Percentiles rank a stretch among this genome's conserved stretches.
Evolutionary conservation across 2,797 vertebrate genomes (phyloP).

Genomic region (Lagodon rhomboides): DNA sequence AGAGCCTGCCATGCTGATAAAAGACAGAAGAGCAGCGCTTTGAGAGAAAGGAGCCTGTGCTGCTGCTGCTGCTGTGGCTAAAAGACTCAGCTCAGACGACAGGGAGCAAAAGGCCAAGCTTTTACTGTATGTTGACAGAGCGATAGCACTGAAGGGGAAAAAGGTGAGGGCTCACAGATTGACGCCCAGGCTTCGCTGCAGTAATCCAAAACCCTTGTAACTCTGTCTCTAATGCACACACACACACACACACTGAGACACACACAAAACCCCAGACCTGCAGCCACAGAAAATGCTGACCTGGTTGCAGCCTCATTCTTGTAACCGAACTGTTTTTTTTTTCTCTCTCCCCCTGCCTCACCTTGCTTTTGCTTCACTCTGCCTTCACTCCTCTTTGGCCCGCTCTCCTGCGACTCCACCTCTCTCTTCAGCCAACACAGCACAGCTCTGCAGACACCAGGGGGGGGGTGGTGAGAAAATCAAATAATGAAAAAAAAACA

Average conservation of each 20-base stretch:
- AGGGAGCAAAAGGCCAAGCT: conserved; percentile 44
- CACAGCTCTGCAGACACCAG: conserved; percentile 41
- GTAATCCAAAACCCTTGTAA: conserved; percentile 61
- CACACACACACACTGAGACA: conserved; percentile 14
- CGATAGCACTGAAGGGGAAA: conserved; percentile 47
- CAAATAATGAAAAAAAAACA: conserved; percentile 47
- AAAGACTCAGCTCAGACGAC: conserved; percentile 48
- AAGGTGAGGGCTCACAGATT: conserved; percentile 60
- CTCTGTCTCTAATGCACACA: conserved; percentile 14
- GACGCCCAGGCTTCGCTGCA: conserved; percentile 59
- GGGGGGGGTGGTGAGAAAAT: conserved; percentile 31
- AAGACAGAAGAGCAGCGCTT: conserved; percentile 39
- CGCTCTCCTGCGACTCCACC: not conserved
- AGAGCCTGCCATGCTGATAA: conserved; percentile 39
- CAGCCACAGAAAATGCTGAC: conserved; percentile 74
- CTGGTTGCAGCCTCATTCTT: conserved; percentile 56
- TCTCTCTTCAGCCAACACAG: conserved; percentile 29
- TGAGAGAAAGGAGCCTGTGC: conserved; percentile 22
- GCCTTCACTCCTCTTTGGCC: conserved; percentile 23
- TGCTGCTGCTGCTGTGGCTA: not conserved
- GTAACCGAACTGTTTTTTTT: conserved; percentile 32
- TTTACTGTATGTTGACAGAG: conserved; percentile 49
- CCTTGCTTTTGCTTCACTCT: conserved; percentile 36
- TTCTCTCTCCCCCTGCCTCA: conserved; percentile 20
- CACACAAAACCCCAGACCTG: conserved; percentile 46